phyloP scores from a whole-genome alignment of 2,888 invertebrate species.

The Exocentrus adspersus region DNA sequence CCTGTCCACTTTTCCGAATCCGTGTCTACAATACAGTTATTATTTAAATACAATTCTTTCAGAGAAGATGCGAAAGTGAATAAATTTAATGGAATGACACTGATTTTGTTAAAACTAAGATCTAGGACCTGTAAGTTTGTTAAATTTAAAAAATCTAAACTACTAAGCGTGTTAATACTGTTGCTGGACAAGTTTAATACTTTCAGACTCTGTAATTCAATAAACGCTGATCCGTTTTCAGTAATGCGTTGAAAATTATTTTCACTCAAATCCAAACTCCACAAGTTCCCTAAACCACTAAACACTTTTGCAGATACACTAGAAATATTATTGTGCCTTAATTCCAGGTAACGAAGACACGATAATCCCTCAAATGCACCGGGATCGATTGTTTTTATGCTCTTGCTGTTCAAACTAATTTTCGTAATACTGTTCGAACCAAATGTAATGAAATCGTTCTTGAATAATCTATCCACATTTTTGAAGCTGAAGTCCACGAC shows the following conservation, averaged over 20 bases:
- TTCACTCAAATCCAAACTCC: slow-evolving; percentile 45
- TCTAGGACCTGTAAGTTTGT: slow-evolving; percentile 47
- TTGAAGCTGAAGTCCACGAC: slow-evolving; percentile 43
- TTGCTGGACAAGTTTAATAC: slow-evolving; percentile 54
- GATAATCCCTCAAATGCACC: slow-evolving; percentile 50
- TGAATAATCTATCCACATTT: slow-evolving; percentile 40
- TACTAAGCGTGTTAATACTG: slow-evolving; percentile 38
- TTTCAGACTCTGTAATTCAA: slow-evolving; percentile 34
- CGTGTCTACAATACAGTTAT: slow-evolving; percentile 44
- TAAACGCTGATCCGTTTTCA: slow-evolving; percentile 32
- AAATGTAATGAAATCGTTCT: slow-evolving; percentile 50
- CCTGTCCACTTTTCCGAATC: slow-evolving; percentile 45
- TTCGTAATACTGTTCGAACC: slow-evolving; percentile 49
- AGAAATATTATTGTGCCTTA: slow-evolving; percentile 51
- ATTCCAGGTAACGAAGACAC: slow-evolving; percentile 50
- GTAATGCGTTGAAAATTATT: slow-evolving; percentile 45
- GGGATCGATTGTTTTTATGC: slow-evolving; percentile 46
- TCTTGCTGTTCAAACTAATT: slow-evolving; percentile 48
- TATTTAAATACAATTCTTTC: slow-evolving; percentile 42
- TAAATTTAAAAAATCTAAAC: slow-evolving; percentile 44
- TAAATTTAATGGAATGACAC: slow-evolving; percentile 45
- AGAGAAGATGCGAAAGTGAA: slow-evolving; percentile 47
- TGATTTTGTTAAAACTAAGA: slow-evolving; percentile 51
- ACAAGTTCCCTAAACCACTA: slow-evolving; percentile 41
- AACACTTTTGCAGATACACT: slow-evolving; percentile 42